These are phyloP conservation scores for Alethe diademata DNA, from an alignment of 2,113 vertebrate genomes.

Conservation along the genomic window DNA sequence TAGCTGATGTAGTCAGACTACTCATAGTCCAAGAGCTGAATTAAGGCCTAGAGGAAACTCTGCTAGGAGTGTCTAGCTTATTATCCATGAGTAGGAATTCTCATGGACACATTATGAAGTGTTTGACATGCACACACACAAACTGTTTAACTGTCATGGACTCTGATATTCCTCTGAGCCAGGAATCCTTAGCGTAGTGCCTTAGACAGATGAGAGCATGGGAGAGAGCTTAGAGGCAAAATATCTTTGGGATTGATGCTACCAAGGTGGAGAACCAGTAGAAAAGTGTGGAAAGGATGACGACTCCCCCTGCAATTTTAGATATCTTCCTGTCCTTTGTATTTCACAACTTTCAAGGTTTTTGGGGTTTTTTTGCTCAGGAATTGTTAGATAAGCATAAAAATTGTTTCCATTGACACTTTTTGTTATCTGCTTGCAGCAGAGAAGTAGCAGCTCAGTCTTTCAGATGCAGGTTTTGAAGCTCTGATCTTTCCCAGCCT, in stretches of 20 bases:
- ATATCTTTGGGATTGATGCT: neutral
- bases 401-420: neutral
- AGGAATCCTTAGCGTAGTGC: neutral
- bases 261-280: neutral
- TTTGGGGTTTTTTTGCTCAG: neutral
- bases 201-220: neutral
- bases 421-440: neutral
- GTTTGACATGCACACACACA: neutral
- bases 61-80: neutral
- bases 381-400: neutral
- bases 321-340: neutral
- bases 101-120: neutral
- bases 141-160: neutral
- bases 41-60: neutral
- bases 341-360: neutral
- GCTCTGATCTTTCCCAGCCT: neutral
- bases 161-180: neutral
- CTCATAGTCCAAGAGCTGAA: neutral
- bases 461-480: neutral
- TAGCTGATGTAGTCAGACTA: neutral
- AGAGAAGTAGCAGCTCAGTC: neutral
- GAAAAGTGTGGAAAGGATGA: neutral
- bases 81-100: neutral
- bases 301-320: neutral
- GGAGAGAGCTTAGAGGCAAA: neutral